These are phyloP conservation scores for Cavia aperea DNA, from an alignment of 2,113 vertebrate species.

Conservation along the genomic window DNA sequence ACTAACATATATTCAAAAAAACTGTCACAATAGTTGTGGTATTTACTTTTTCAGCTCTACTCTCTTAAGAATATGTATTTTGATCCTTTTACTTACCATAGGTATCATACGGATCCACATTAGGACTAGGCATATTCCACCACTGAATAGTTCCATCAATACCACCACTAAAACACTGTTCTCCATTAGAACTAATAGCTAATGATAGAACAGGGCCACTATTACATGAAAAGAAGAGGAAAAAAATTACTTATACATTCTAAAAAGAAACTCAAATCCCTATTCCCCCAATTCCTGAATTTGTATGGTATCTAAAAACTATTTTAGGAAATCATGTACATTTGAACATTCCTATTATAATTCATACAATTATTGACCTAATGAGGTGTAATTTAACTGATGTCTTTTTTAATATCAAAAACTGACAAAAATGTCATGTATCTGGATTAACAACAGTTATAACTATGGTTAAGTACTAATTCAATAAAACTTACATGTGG, in stretches of 20 bases:
- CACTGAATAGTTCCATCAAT: constrained; percentile 95
- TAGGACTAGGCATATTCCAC: constrained; percentile 98
- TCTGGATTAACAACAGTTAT: neutral
- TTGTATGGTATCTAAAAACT: constrained; percentile 29
- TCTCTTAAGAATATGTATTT: neutral
- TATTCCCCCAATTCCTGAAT: neutral
- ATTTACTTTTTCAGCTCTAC: neutral
- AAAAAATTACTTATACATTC: constrained; percentile 42
- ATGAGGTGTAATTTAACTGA: neutral
- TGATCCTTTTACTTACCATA: constrained; percentile 82
- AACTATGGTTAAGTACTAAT: constrained; percentile 39
- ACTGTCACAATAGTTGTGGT: neutral
- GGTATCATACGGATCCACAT: constrained; percentile 96
- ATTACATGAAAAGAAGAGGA: constrained; percentile 32
- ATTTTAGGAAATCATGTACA: constrained; percentile 22
- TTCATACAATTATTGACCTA: constrained; percentile 30
- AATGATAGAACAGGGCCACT: constrained; percentile 95
- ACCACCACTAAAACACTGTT: constrained; percentile 97
- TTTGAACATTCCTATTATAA: constrained; percentile 31
- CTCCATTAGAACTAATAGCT: constrained; percentile 91
- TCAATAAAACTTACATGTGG: constrained; percentile 86
- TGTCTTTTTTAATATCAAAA: constrained; percentile 32
- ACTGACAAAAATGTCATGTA: constrained; percentile 12
- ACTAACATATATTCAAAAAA: neutral
- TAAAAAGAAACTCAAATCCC: constrained; percentile 21